A percentile compares a stretch with the other conserved stretches of the same genome.
Evolutionary conservation across 2,113 vertebrate species (phyloP).

Genomic region (Callithrix jacchus): DNA sequence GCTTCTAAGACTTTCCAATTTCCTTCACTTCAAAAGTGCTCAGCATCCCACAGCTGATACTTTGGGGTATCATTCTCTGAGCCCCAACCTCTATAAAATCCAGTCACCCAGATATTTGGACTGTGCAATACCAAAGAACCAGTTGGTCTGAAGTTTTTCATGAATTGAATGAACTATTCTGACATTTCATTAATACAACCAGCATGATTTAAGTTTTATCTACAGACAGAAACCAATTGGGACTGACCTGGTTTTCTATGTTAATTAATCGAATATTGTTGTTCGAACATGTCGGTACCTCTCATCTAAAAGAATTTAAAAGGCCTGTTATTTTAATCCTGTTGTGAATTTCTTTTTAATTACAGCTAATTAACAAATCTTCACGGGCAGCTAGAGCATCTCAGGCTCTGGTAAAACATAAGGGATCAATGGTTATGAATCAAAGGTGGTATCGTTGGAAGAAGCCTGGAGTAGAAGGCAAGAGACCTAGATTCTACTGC

Average conservation of each 20-base stretch:
- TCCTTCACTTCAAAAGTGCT: background rate
- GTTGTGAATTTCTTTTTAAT: background rate
- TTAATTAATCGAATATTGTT: conserved; percentile 17
- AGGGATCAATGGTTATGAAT: background rate
- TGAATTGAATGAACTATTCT: background rate
- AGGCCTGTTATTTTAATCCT: background rate
- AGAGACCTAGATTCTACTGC: background rate
- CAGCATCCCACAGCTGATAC: background rate
- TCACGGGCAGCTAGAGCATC: background rate
- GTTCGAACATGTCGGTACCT: background rate
- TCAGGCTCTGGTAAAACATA: background rate
- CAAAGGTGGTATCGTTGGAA: background rate
- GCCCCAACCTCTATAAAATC: background rate
- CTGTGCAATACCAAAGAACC: background rate
- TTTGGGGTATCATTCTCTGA: background rate
- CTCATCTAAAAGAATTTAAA: background rate
- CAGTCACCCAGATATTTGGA: conserved; percentile 22
- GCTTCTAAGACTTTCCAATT: background rate
- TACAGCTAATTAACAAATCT: background rate
- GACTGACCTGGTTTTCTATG: conserved; percentile 10
- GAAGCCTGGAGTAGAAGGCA: background rate
- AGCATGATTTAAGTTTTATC: conserved; percentile 12
- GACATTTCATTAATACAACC: background rate
- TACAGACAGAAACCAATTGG: background rate
- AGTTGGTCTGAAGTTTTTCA: background rate